These are phyloP conservation scores for Dufourea novaeangliae DNA, from an alignment of 1,140 invertebrate species.

Conservation along the genomic window DNA sequence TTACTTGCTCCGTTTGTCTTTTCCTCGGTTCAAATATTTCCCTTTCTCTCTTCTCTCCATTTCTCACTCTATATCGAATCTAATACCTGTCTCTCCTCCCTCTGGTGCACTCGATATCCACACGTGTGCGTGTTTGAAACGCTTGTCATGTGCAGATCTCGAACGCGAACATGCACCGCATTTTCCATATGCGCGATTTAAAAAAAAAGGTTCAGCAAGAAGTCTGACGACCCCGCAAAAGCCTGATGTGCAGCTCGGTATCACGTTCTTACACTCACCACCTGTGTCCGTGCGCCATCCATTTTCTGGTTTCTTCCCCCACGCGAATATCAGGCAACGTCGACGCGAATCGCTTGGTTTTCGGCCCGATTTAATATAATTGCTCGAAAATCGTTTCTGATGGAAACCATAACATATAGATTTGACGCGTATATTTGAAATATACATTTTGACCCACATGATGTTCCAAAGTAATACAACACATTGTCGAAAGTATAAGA, in stretches of 20 bases:
- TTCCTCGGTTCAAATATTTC: neutral
- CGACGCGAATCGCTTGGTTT: neutral
- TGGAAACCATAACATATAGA: neutral
- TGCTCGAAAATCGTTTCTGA: conserved; percentile 11
- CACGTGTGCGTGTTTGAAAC: conserved; percentile 15
- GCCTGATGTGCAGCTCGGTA: neutral
- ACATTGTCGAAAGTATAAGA: neutral
- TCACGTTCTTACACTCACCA: neutral
- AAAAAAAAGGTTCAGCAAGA: conserved; percentile 12
- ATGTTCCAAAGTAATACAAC: neutral
- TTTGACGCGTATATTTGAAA: neutral
- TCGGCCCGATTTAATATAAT: conserved; percentile 40
- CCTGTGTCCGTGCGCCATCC: neutral
- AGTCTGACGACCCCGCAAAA: conserved; percentile 5
- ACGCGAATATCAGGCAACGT: conserved; percentile 39
- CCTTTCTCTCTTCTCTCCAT: neutral
- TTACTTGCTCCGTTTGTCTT: neutral
- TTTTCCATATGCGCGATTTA: conserved; percentile 11
- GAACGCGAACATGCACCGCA: conserved; percentile 31
- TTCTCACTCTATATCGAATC: neutral
- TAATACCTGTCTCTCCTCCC: neutral
- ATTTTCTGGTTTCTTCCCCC: conserved; percentile 32
- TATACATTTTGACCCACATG: neutral
- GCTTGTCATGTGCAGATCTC: conserved; percentile 47
- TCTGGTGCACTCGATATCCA: conserved; percentile 12